Conservation (phyloP, 2,888 invertebrate species). For the Micoletzkya japonica region DNA sequence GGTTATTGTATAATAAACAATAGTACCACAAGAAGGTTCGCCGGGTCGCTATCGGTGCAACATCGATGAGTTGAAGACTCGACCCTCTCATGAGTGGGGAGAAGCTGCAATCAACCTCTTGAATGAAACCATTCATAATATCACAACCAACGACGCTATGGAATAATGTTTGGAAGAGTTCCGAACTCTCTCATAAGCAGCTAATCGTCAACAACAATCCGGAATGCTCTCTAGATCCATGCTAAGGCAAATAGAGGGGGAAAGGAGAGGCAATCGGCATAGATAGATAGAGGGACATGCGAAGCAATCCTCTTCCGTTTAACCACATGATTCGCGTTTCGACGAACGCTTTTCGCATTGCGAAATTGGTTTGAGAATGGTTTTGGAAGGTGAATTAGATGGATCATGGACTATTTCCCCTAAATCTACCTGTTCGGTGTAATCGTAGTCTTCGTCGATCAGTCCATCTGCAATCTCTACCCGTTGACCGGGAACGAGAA, state of each 20-base stretch:
- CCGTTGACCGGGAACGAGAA: background rate
- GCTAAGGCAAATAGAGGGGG: too few relatives aligned
- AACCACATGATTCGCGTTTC: too few relatives aligned
- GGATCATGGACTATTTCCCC: background rate
- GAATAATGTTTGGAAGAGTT: background rate
- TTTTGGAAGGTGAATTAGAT: background rate
- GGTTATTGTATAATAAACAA: too few relatives aligned
- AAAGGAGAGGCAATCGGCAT: too few relatives aligned
- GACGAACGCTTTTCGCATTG: background rate
- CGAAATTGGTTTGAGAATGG: background rate
- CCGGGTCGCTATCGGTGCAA: slow-evolving; percentile 19
- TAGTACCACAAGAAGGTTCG: slow-evolving; percentile 15
- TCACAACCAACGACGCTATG: too few relatives aligned
- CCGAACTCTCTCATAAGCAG: background rate
- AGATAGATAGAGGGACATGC: too few relatives aligned
- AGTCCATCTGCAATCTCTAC: slow-evolving; percentile 10
- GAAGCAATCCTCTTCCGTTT: too few relatives aligned
- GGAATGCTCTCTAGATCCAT: too few relatives aligned
- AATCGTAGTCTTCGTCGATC: slow-evolving; percentile 14
- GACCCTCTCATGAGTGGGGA: background rate
- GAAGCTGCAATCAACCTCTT: background rate
- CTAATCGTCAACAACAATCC: too few relatives aligned
- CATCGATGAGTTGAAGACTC: slow-evolving; percentile 6
- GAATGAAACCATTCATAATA: background rate
- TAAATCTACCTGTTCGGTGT: background rate